A percentile compares a stretch with the other conserved stretches of the same genome.
Evolutionary conservation across 1,140 invertebrate genomes (phyloP).

Genomic region (Pachypsylla venusta): DNA sequence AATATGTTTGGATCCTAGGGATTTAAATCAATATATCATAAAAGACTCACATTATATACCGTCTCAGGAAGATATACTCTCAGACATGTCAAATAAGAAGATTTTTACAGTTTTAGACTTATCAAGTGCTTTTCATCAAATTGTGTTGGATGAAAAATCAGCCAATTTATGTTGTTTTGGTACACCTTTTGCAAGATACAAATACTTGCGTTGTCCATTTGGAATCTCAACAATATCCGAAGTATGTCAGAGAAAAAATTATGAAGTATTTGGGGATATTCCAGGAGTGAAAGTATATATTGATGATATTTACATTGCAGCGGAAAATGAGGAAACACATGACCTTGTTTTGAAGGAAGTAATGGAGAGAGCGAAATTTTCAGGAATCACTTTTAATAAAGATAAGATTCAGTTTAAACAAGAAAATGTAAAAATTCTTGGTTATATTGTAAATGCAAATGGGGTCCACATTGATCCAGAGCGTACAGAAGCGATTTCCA

Average conservation of each 20-base stretch:
- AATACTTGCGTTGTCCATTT: constrained; percentile 27
- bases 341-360: constrained; percentile 11
- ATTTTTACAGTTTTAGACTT: constrained; percentile 18
- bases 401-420: neutral
- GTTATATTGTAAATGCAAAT: neutral
- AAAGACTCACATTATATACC: neutral
- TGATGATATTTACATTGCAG: constrained; percentile 10
- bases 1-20: constrained; percentile 14
- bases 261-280: constrained; percentile 24
- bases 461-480: neutral
- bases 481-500: constrained; percentile 17
- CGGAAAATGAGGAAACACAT: constrained; percentile 13
- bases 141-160: constrained; percentile 13
- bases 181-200: constrained; percentile 25
- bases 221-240: constrained; percentile 25
- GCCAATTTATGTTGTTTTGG: constrained; percentile 11
- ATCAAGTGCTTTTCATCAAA: constrained; percentile 19
- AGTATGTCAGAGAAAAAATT: constrained; percentile 27
- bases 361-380: constrained; percentile 15
- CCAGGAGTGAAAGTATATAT: constrained; percentile 25
- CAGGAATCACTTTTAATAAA: constrained; percentile 17
- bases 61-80: constrained; percentile 17
- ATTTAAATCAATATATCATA: constrained; percentile 5
- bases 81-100: constrained; percentile 11
- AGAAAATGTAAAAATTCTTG: neutral